phyloP scores from a whole-genome alignment of 2,888 invertebrate species.

The Folsomia manolachei region DNA sequence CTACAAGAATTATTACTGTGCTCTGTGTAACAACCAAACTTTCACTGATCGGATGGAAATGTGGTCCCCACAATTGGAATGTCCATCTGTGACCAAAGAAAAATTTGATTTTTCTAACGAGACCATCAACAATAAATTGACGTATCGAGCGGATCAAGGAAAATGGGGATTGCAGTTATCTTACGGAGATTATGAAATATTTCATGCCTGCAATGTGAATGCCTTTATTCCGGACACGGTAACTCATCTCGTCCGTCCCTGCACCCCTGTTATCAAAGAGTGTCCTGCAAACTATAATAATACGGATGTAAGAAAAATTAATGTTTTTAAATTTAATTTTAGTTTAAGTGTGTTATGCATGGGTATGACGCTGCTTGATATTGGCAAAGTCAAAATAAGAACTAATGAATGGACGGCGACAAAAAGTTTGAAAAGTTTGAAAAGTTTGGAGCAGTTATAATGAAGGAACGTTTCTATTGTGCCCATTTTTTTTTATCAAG shows the following conservation, averaged over 20 bases:
- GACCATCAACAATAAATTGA: constrained; percentile 45
- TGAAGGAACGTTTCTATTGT: no score
- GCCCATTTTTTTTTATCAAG: no score
- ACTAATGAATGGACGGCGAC: no score
- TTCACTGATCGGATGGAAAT: constrained; percentile 51
- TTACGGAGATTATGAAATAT: constrained; percentile 49
- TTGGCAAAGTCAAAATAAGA: no score
- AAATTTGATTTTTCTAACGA: constrained; percentile 37
- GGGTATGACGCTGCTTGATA: no score
- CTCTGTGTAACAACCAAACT: constrained; percentile 55
- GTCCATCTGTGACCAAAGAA: constrained; percentile 52
- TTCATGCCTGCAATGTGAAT: constrained; percentile 54
- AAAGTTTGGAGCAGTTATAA: no score
- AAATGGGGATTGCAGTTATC: constrained; percentile 53
- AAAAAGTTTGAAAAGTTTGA: no score
- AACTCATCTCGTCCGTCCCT: constrained; percentile 54
- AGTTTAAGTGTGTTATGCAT: no score
- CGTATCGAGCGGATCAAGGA: constrained; percentile 50
- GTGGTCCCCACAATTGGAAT: constrained; percentile 56
- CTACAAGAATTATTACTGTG: constrained; percentile 55
- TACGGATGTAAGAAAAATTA: constrained; percentile 52
- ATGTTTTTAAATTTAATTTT: no score
- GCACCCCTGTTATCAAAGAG: constrained; percentile 53
- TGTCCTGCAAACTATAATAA: constrained; percentile 55
- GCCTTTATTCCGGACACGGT: constrained; percentile 53